Evolutionary conservation across 2,797 vertebrate species (phyloP).

Genomic region (Gadopsis marmoratus): DNA sequence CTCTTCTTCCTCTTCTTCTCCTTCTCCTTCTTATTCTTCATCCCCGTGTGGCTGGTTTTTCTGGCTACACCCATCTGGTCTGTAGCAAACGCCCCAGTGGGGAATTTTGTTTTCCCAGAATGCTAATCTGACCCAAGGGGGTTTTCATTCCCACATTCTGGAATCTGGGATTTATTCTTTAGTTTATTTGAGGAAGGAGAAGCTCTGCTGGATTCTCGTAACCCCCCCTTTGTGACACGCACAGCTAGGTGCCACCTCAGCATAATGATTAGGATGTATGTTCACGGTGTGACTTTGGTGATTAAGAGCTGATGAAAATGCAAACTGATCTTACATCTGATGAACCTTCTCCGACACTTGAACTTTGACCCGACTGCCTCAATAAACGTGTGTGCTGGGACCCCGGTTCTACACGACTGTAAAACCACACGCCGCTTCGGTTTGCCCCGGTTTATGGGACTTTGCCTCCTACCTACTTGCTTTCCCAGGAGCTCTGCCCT

Average conservation of each 20-base stretch:
- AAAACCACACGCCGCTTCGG: constrained; percentile 46
- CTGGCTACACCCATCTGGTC: constrained; percentile 74
- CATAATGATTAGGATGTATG: constrained; percentile 23
- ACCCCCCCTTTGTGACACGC: constrained; percentile 38
- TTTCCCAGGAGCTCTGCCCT: constrained; percentile 53
- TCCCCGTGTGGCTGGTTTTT: constrained; percentile 67
- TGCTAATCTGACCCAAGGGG: constrained; percentile 78
- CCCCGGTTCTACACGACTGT: constrained; percentile 51
- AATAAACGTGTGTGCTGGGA: constrained; percentile 30
- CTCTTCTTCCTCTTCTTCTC: constrained; percentile 23
- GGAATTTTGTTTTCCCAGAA: constrained; percentile 84
- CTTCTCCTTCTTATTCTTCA: constrained; percentile 44
- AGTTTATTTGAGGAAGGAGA: constrained; percentile 67
- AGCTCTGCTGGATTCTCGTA: constrained; percentile 60
- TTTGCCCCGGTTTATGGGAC: constrained; percentile 52
- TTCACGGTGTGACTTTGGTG: neutral
- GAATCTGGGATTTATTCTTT: constrained; percentile 69
- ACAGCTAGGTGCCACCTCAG: constrained; percentile 32
- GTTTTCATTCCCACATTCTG: constrained; percentile 81
- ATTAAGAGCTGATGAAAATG: neutral
- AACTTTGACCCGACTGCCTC: constrained; percentile 40
- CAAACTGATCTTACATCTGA: constrained; percentile 9
- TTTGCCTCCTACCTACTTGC: constrained; percentile 18
- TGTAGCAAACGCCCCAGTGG: constrained; percentile 72
- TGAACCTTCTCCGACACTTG: constrained; percentile 50